A percentile compares a stretch with the other conserved stretches of the same genome.
These are phyloP conservation scores for Gallinago undulata DNA, from an alignment of 2,113 vertebrate species.

Conservation along the genomic window DNA sequence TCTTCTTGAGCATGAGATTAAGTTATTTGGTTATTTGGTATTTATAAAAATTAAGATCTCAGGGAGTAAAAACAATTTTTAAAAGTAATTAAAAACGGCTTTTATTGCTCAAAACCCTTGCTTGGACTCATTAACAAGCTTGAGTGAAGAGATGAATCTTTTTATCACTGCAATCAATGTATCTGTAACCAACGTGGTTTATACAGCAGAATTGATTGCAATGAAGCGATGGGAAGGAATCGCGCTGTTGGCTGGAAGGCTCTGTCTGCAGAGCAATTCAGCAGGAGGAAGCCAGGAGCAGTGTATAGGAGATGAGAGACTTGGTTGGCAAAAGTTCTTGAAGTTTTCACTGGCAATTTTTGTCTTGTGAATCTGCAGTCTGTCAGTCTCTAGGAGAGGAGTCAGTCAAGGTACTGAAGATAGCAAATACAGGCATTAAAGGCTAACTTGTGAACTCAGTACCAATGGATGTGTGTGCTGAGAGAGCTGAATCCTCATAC, in stretches of 20 bases:
- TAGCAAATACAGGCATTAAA: neutral
- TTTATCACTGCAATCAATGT: neutral
- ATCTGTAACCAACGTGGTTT: neutral
- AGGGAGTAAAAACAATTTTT: neutral
- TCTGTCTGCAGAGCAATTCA: neutral
- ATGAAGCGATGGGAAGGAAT: neutral
- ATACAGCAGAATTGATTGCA: neutral
- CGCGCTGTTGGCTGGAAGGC: neutral
- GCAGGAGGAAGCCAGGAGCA: neutral
- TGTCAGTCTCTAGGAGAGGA: neutral
- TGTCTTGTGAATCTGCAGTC: neutral
- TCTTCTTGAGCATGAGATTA: neutral
- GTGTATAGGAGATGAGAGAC: neutral
- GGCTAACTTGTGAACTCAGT: neutral
- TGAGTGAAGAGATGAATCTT: neutral
- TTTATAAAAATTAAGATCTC: slow-evolving; percentile 33
- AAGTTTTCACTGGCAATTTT: neutral
- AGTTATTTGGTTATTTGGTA: neutral
- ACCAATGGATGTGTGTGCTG: neutral
- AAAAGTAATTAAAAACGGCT: neutral
- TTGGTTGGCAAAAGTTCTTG: neutral
- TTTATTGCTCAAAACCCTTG: slow-evolving; percentile 35
- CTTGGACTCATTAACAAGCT: slow-evolving; percentile 35
- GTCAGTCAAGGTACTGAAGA: neutral
- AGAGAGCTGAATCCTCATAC: neutral